These are phyloP conservation scores for Epinotia ramella DNA, from an alignment of 2,888 invertebrate species.

Conservation along the genomic window DNA sequence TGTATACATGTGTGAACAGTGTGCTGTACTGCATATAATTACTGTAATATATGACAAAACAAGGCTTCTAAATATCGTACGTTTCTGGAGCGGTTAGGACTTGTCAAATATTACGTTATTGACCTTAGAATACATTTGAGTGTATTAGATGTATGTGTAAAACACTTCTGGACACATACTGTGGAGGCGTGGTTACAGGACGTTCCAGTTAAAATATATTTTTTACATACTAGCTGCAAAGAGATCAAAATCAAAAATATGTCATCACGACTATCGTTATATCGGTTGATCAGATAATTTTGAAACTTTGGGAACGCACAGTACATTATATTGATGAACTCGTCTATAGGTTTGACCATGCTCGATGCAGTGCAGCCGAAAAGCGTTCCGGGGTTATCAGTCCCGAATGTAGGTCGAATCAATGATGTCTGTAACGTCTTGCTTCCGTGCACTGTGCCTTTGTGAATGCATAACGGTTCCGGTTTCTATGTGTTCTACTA, in stretches of 20 bases:
- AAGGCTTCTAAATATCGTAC: not conserved
- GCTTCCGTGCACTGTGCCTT: slow-evolving; percentile 18
- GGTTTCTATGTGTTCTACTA: not conserved
- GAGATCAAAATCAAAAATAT: too few relatives aligned
- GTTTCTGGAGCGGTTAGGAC: too few relatives aligned
- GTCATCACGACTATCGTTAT: too few relatives aligned
- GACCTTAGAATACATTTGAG: too few relatives aligned
- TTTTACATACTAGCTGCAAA: too few relatives aligned
- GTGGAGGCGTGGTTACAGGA: too few relatives aligned
- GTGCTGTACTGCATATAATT: not conserved
- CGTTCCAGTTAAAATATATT: too few relatives aligned
- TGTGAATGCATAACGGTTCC: not conserved
- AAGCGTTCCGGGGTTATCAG: slow-evolving; percentile 52
- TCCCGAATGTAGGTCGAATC: slow-evolving; percentile 61
- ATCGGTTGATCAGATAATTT: too few relatives aligned
- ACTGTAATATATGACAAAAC: not conserved
- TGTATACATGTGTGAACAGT: not conserved
- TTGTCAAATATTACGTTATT: too few relatives aligned
- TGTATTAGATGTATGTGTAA: too few relatives aligned
- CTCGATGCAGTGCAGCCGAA: not conserved
- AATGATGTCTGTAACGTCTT: slow-evolving; percentile 58
- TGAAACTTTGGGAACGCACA: too few relatives aligned
- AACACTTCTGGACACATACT: too few relatives aligned
- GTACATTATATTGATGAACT: not conserved
- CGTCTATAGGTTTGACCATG: not conserved